Evolutionary conservation across 2,113 vertebrate genomes (phyloP).

Genomic region (Corythaeola cristata): DNA sequence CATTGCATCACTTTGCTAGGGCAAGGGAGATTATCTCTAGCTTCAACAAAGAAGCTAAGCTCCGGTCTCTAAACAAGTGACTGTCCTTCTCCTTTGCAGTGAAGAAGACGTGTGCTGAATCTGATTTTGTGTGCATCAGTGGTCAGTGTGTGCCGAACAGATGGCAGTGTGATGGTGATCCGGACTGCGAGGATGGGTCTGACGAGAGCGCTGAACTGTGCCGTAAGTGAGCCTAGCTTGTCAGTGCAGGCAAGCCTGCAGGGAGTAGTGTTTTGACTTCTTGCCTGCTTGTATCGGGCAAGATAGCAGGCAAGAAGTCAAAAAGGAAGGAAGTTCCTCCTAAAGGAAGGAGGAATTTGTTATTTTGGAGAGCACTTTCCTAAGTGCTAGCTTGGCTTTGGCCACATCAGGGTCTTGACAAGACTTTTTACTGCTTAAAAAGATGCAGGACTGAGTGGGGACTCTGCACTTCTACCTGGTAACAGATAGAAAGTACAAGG

Average conservation of each 20-base stretch:
- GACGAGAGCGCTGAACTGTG: slow-evolving; percentile 91
- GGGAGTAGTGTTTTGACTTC: background rate
- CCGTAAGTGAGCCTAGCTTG: slow-evolving; percentile 81
- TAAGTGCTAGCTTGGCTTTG: background rate
- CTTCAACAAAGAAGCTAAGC: background rate
- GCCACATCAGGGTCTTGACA: background rate
- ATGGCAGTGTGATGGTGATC: slow-evolving; percentile 97
- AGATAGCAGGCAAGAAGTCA: too few species aligned
- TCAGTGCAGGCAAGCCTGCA: background rate
- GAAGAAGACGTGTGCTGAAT: slow-evolving; percentile 86
- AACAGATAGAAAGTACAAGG: background rate
- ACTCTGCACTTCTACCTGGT: background rate
- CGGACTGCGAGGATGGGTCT: slow-evolving; percentile 93
- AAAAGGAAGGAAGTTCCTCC: too few species aligned
- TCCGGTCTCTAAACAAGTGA: background rate
- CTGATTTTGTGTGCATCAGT: slow-evolving; percentile 90
- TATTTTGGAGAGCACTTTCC: background rate
- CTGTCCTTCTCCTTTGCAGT: slow-evolving; percentile 73
- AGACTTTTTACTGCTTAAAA: background rate
- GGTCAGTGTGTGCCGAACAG: slow-evolving; percentile 93
- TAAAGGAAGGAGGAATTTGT: background rate
- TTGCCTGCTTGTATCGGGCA: background rate
- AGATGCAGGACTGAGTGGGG: background rate
- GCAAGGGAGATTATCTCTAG: background rate
- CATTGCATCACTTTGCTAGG: background rate